Percentiles rank a stretch among this genome's conserved stretches.
phyloP scores from a whole-genome alignment of 2,888 invertebrate species.

The Poecilus cupreus region DNA sequence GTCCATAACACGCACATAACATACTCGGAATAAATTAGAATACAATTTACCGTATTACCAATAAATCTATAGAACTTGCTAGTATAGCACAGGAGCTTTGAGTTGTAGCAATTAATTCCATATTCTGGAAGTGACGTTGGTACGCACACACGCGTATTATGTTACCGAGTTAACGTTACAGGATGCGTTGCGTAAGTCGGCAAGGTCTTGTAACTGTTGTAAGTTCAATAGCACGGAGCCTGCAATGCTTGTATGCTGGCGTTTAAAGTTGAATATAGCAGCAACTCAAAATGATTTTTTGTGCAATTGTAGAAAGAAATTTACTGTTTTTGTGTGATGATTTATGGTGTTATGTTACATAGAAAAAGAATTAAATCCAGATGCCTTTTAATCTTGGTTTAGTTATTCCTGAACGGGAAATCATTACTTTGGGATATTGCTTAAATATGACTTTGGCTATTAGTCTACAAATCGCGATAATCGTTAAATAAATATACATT shows the following conservation, averaged over 20 bases:
- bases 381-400: too few relatives aligned
- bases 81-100: background rate
- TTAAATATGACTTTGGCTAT: too few relatives aligned
- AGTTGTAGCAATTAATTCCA: constrained; percentile 41
- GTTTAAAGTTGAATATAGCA: background rate
- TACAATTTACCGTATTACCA: constrained; percentile 6
- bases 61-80: background rate
- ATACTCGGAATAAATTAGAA: constrained; percentile 29
- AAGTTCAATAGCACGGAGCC: constrained; percentile 35
- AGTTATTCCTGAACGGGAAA: too few relatives aligned
- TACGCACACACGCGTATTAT: constrained; percentile 37
- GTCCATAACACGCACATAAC: constrained; percentile 19
- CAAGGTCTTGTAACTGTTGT: constrained; percentile 25
- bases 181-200: constrained; percentile 39
- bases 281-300: background rate
- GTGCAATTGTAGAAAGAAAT: background rate
- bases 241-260: background rate
- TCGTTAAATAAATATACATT: too few relatives aligned
- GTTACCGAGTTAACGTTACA: constrained; percentile 43
- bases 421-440: too few relatives aligned
- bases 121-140: constrained; percentile 31
- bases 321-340: constrained; percentile 20
- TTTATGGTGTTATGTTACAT: constrained; percentile 27
- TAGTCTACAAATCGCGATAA: too few relatives aligned
- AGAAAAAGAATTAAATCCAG: constrained; percentile 21